Evolutionary conservation across 2,113 vertebrate genomes (phyloP).

Genomic region (Setophaga petechia): DNA sequence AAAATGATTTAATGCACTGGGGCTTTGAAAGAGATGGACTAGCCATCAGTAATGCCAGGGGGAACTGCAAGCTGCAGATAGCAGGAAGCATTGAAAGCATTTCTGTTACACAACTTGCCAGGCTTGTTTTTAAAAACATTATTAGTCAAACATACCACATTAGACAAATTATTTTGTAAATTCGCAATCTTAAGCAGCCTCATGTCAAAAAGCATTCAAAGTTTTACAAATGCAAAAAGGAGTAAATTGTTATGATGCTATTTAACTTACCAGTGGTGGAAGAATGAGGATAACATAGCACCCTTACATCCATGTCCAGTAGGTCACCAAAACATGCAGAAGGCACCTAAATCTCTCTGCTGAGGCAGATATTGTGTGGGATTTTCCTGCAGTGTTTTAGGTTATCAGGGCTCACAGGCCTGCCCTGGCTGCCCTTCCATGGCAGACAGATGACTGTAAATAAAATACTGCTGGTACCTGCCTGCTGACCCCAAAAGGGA

Average conservation of each 20-base stretch:
- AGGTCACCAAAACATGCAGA: not conserved
- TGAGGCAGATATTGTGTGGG: not conserved
- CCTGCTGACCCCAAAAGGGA: not conserved
- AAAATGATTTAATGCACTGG: not conserved
- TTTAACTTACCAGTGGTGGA: not conserved
- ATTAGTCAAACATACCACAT: not conserved
- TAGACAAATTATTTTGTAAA: not conserved
- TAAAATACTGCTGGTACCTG: not conserved
- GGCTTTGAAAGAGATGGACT: not conserved
- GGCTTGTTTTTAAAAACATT: not conserved
- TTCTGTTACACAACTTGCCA: not conserved
- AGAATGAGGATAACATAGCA: not conserved
- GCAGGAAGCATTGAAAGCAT: not conserved
- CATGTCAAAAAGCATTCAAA: not conserved
- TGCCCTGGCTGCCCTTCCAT: not conserved
- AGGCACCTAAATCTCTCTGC: not conserved
- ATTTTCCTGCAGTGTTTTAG: not conserved
- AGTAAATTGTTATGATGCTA: not conserved
- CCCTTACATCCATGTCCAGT: not conserved
- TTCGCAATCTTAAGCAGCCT: not conserved
- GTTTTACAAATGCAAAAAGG: not conserved
- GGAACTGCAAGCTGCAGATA: constrained; percentile 16
- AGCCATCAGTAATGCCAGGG: not conserved
- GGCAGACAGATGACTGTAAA: not conserved
- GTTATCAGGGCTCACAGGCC: not conserved